Evolutionary conservation across 2,888 invertebrate genomes (phyloP).

Genomic region (Troides aeacus): DNA sequence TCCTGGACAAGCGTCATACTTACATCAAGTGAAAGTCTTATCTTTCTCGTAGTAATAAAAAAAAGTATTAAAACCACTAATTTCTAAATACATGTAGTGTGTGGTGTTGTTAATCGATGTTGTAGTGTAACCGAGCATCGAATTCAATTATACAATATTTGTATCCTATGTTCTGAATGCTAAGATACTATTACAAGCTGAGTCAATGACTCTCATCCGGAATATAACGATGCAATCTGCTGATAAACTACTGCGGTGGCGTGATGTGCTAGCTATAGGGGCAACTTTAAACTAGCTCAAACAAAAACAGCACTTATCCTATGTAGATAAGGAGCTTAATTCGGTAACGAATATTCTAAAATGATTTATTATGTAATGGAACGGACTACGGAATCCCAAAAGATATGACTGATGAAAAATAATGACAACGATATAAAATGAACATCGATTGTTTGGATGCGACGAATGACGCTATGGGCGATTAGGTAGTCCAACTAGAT

Average conservation of each 20-base stretch:
- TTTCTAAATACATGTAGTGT: neutral
- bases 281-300: constrained; percentile 13
- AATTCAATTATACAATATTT: constrained; percentile 3
- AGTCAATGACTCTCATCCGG: constrained; percentile 30
- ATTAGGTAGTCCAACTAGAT: constrained; percentile 27
- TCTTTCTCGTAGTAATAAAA: no score
- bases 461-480: constrained; percentile 26
- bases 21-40: no score
- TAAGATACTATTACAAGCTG: constrained; percentile 23
- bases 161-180: constrained; percentile 2
- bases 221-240: constrained; percentile 26
- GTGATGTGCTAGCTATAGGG: constrained; percentile 26
- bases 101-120: no score
- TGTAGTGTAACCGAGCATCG: neutral
- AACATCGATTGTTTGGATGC: constrained; percentile 30
- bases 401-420: constrained; percentile 24
- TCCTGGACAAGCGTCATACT: no score
- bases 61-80: neutral
- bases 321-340: constrained; percentile 8
- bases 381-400: constrained; percentile 19
- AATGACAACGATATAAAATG: constrained; percentile 21
- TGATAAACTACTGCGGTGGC: constrained; percentile 29
- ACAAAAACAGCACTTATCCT: constrained; percentile 12
- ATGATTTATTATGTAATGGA: constrained; percentile 28
- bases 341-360: constrained; percentile 10